phyloP scores from a whole-genome alignment of 1,140 invertebrate genomes.

The Chlorops oryzae region DNA sequence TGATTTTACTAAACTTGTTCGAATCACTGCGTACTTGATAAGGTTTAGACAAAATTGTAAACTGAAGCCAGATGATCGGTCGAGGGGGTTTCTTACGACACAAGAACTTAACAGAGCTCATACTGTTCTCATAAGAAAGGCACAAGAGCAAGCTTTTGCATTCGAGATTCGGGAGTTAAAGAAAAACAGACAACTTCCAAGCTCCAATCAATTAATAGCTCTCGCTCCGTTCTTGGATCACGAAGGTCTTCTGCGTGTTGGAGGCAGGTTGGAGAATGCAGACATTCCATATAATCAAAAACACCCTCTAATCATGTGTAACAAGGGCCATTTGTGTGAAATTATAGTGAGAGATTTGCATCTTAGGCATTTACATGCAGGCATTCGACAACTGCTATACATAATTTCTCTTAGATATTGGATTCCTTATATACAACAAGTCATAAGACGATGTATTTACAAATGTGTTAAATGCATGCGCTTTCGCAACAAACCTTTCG shows the following conservation, averaged over 20 bases:
- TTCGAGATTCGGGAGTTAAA: slow-evolving; percentile 1
- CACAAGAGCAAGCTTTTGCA: not conserved
- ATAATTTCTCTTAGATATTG: slow-evolving; percentile 8
- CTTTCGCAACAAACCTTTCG: not conserved
- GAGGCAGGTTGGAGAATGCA: slow-evolving; percentile 9
- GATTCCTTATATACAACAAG: not conserved
- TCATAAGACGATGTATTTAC: slow-evolving; percentile 4
- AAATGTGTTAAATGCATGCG: slow-evolving; percentile 9
- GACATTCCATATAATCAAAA: slow-evolving; percentile 7
- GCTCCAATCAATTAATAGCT: not conserved
- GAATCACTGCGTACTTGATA: not conserved
- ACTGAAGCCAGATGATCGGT: not conserved
- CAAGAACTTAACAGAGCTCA: not conserved
- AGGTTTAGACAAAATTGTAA: slow-evolving; percentile 4
- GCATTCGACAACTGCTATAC: slow-evolving; percentile 10
- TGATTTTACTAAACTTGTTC: not conserved
- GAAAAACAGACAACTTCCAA: not conserved
- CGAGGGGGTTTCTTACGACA: not conserved
- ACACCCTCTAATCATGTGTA: slow-evolving; percentile 4
- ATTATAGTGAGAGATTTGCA: slow-evolving; percentile 4
- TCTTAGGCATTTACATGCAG: slow-evolving; percentile 6
- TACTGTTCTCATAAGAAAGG: slow-evolving; percentile 2
- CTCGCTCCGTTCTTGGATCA: slow-evolving; percentile 8
- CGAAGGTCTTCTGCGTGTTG: slow-evolving; percentile 9
- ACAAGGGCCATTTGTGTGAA: slow-evolving; percentile 2